Evolutionary conservation across 1,140 invertebrate genomes (phyloP).

Genomic region (Apolygus lucorum): DNA sequence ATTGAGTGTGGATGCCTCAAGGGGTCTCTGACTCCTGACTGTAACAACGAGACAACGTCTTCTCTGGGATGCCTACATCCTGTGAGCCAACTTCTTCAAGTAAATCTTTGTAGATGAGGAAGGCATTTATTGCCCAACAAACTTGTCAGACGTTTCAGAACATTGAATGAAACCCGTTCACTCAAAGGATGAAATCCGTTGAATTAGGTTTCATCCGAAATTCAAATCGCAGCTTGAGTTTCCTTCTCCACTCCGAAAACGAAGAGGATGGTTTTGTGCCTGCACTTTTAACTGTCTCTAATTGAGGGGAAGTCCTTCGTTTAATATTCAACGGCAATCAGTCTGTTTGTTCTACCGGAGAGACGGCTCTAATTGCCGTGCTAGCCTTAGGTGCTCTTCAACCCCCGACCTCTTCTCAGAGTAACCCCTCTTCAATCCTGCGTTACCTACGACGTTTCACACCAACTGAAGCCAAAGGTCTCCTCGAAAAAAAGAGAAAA

Average conservation of each 20-base stretch:
- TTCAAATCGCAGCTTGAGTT: too few relatives aligned
- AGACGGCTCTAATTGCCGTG: background rate
- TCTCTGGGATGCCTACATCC: too few relatives aligned
- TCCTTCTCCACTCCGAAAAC: background rate
- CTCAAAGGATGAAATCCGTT: background rate
- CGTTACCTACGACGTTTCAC: too few relatives aligned
- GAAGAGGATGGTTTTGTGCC: background rate
- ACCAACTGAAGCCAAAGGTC: background rate
- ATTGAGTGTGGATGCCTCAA: too few relatives aligned
- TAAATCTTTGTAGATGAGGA: too few relatives aligned
- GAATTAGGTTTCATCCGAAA: background rate
- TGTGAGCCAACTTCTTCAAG: too few relatives aligned
- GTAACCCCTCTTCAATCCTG: too few relatives aligned
- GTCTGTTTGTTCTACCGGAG: background rate
- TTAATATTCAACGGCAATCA: slow-evolving; percentile 11
- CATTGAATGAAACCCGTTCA: too few relatives aligned
- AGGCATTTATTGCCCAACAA: too few relatives aligned
- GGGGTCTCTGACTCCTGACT: too few relatives aligned
- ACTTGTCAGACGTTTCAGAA: too few relatives aligned
- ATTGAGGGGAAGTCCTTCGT: slow-evolving; percentile 8
- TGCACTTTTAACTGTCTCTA: background rate
- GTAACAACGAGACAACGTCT: too few relatives aligned
- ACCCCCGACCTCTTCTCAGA: background rate
- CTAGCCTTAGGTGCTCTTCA: background rate
- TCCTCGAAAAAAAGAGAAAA: background rate